Evolutionary conservation across 2,797 vertebrate species (phyloP), one percentile per base, ranked within the genome.

Genomic region (Synanceia verrucosa): DNA sequence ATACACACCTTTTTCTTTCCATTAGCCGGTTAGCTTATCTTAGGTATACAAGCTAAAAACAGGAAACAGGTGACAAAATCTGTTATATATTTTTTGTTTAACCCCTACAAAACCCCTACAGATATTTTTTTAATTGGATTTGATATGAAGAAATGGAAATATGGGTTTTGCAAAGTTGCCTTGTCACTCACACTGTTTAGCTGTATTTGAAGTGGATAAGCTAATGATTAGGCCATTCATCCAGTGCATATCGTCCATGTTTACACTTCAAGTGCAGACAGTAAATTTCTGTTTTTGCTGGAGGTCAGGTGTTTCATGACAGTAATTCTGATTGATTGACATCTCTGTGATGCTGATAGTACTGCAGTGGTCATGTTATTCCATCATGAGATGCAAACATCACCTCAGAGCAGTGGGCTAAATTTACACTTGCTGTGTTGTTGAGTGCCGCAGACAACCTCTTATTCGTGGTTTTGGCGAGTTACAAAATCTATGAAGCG

Each of bases 81-180:
- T 19, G 5, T 6, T 23, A 53, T 4, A 23, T 21, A 2, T 33
- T n/a, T 55, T 19, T 31, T 23, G 26, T 10, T 41, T 41, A 18
- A 26, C 37, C 7, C 8, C 2, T 46, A 12, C 5, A 13, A 53
- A n/a, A n/a, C n/a, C n/a, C n/a, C n/a, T n/a, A n/a, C 47, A 13
- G 28, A 29, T 19, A 9, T 73, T 61, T 65, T 65, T 26, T 14
- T 36, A 50, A 41, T 56, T 58, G 63, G 47, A 57, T 70, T 55
- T 51, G 12, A 58, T 34, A 18, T 19, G 34, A 60, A 10, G 14
- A 56, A 59, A 34, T 47, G 48, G 48, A 67, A 36, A 28, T 60
- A 36, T 39, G 65, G 56, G 46, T 76, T 58, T 34, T 48, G 51
- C 65, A 59, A 65, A 68, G 68, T 66, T 66, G 72, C 39, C 65